Conservation (phyloP, 2,113 vertebrate species). For the Pygoscelis adeliae region DNA sequence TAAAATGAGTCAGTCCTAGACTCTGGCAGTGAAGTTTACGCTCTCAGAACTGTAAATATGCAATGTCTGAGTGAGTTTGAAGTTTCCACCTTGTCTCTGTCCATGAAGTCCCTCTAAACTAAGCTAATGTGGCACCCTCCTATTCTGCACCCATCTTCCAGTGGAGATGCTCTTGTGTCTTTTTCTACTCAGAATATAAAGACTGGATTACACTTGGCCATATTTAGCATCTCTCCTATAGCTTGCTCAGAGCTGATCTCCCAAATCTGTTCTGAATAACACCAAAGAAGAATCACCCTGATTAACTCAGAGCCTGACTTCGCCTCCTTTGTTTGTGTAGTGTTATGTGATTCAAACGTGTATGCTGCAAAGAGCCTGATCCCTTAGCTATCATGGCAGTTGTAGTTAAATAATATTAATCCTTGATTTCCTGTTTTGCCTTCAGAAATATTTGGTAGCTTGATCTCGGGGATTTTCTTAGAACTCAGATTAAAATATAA, state of each 20-base stretch:
- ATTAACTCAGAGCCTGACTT: not conserved
- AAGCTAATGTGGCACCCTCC: not conserved
- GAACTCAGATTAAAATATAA: constrained; percentile 25
- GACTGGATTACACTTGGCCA: not conserved
- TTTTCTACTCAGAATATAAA: not conserved
- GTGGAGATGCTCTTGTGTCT: not conserved
- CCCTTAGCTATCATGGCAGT: not conserved
- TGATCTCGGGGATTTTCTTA: constrained; percentile 1
- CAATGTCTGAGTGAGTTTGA: not conserved
- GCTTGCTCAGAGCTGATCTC: not conserved
- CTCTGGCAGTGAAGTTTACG: not conserved
- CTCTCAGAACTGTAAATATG: not conserved
- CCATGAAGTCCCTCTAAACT: not conserved
- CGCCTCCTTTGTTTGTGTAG: not conserved
- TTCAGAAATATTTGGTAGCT: constrained; percentile 10
- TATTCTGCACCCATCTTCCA: not conserved
- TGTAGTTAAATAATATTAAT: not conserved
- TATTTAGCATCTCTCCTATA: not conserved
- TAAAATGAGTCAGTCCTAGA: not conserved
- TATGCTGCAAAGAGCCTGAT: not conserved
- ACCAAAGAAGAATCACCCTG: not conserved
- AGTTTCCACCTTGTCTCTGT: not conserved
- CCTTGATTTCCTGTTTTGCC: not conserved
- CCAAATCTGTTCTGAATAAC: not conserved
- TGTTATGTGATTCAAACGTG: not conserved